Evolutionary conservation across 2,113 vertebrate species (phyloP).

Genomic region (Callorhinus ursinus): DNA sequence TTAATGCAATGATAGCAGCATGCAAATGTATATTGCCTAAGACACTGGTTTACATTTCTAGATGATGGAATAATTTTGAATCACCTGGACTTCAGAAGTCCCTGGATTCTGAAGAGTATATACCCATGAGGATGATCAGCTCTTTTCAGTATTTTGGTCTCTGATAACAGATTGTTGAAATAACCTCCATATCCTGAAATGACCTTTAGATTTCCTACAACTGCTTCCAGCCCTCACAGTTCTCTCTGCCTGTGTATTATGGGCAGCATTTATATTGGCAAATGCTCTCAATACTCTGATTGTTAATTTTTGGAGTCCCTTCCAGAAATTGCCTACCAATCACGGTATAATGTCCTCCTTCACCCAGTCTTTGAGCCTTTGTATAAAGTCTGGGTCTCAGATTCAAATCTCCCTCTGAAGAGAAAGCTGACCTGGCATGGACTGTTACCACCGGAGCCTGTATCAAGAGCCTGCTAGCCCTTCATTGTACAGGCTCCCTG

Average conservation of each 20-base stretch:
- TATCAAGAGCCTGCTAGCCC: neutral
- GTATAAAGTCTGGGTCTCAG: neutral
- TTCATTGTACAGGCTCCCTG: neutral
- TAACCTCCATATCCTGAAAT: neutral
- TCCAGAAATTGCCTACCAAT: neutral
- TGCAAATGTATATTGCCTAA: neutral
- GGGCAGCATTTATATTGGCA: neutral
- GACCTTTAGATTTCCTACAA: neutral
- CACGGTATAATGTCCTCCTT: neutral
- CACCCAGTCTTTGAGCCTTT: neutral
- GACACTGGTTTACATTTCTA: neutral
- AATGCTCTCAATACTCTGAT: neutral
- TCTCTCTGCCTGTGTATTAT: neutral
- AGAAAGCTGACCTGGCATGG: neutral
- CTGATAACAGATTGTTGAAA: neutral
- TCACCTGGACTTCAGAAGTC: neutral
- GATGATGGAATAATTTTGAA: neutral
- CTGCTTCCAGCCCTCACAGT: neutral
- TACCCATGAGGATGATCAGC: neutral
- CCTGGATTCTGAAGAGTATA: neutral
- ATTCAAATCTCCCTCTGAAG: neutral
- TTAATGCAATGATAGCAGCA: neutral
- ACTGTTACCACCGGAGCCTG: neutral
- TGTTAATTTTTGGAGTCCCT: neutral
- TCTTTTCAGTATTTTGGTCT: neutral